Base-by-base conservation (phyloP, 2,797 vertebrate species). In the Eutrigla gurnardus region DNA sequence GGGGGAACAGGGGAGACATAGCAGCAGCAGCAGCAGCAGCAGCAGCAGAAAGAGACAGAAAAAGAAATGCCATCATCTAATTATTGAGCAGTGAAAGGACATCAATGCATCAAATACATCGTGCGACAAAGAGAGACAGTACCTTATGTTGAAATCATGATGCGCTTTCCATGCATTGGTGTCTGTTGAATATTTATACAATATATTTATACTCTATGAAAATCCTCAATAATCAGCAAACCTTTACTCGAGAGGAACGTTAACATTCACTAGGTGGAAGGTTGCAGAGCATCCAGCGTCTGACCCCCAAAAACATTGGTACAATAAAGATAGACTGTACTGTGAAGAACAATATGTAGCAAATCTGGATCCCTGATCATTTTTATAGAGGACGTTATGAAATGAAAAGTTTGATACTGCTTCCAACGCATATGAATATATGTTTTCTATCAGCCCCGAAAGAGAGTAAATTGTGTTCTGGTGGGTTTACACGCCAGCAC, bases 201-300 rank as follows among this genome's bases (percentile, higher is more conserved):
- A 43, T 8, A 3, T 42, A 25, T 25, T 25, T 2, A 25, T 43
- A 25, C 25, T 25, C 25, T 62, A 37, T 66, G 54, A 74, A 86
- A 69, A 77, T 78, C 73, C 75, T 81, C 74, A 88, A 80, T 80
- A 80, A 84, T 86, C 57, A 76, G 77, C n/a, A 64, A 66, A 42
- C 39, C 39, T 45, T 63, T 65, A 55, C 42, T 52, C 3, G 9
- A 70, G 57, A 33, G 66, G 74, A 70, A 58, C 32, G 7, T 73
- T 72, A 40, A 49, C 18, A 10, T 67, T 6, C 54, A 69, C 10
- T n/a, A 39, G 63, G 69, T 76, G 69, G 79, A 66, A 46, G 66
- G 54, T 65, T 5, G 43, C 40, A 42, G 42, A 72, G 33, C 6
- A 49, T 40, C 35, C 10, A 35, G 15, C 10, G 37, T 55, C 46